These are phyloP conservation scores for Pollimyrus isidori DNA, from an alignment of 2,113 vertebrate genomes.

Conservation along the genomic window DNA sequence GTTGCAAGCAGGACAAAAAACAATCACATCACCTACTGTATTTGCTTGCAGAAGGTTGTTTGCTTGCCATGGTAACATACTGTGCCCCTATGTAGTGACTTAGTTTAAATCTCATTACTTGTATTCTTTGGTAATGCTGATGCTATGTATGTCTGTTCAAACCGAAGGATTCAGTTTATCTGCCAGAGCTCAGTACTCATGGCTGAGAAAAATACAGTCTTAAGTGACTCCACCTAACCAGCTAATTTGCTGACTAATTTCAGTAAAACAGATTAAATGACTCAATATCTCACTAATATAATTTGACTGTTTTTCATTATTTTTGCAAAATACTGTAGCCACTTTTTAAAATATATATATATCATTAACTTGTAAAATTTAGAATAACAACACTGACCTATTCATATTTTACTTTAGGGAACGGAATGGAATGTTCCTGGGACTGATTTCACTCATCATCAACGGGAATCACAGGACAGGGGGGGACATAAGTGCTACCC, in stretches of 20 bases:
- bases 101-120: neutral
- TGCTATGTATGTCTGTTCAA: neutral
- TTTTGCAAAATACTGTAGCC: neutral
- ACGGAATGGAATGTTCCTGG: neutral
- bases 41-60: neutral
- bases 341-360: neutral
- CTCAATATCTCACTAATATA: neutral
- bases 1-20: neutral
- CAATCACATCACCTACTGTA: neutral
- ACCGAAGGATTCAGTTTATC: neutral
- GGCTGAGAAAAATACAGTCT: neutral
- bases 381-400: neutral
- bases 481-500: neutral
- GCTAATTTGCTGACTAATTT: neutral
- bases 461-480: neutral
- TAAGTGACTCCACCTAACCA: neutral
- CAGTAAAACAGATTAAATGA: neutral
- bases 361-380: neutral
- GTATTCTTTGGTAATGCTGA: neutral
- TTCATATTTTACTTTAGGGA: neutral
- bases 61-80: neutral
- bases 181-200: neutral
- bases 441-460: neutral
- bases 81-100: neutral
- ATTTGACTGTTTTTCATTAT: neutral